Conservation (phyloP, 1,140 invertebrate genomes). For the Arctopsyche grandis region DNA sequence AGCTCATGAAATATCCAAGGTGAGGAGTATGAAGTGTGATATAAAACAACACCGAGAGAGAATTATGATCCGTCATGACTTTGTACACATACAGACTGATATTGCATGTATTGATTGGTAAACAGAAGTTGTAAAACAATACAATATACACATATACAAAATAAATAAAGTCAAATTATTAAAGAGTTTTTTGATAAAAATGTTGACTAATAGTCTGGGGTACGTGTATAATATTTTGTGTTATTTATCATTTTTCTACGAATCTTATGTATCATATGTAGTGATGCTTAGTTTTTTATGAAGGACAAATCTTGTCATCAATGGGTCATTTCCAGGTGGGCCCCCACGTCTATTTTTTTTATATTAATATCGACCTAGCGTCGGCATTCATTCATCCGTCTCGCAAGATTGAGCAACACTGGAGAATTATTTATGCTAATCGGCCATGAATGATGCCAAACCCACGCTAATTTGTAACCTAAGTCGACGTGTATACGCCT, state of each 20-base stretch:
- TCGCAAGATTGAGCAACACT: conserved; percentile 37
- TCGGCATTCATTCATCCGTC: conserved; percentile 44
- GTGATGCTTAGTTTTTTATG: no score
- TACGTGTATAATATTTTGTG: no score
- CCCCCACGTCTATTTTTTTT: conserved; percentile 26
- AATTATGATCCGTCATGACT: neutral
- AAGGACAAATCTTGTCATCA: neutral
- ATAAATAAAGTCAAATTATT: no score
- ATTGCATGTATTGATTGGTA: no score
- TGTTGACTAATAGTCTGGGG: no score
- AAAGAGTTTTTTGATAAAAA: no score
- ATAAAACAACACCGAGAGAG: no score
- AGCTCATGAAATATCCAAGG: neutral
- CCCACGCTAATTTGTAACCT: conserved; percentile 44
- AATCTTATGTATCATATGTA: no score
- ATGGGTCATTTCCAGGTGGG: conserved; percentile 27
- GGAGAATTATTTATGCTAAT: conserved; percentile 46
- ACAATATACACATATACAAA: no score
- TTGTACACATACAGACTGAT: no score
- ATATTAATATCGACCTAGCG: conserved; percentile 17
- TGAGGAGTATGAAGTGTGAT: neutral
- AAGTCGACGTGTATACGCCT: conserved; percentile 12
- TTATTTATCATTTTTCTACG: no score
- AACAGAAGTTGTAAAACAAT: no score
- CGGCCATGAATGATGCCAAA: conserved; percentile 38